phyloP scores from a whole-genome alignment of 1,140 invertebrate species.

The Nymphalis io region DNA sequence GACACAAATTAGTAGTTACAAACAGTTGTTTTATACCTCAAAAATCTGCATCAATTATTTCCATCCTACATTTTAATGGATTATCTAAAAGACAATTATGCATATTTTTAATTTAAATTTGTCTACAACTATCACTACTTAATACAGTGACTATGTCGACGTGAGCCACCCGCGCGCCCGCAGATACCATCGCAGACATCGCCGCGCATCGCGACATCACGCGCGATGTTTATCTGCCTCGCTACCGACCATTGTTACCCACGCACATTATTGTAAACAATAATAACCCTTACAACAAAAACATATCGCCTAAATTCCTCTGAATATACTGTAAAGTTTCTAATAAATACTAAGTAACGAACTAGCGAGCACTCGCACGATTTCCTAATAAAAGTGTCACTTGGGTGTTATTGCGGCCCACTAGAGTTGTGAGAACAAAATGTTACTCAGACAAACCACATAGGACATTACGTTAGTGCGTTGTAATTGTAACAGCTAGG shows the following conservation, averaged over 20 bases:
- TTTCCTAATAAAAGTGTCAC: slow-evolving; percentile 65
- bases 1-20: no score
- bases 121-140: neutral
- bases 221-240: slow-evolving; percentile 59
- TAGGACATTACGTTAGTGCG: neutral
- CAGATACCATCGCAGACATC: slow-evolving; percentile 61
- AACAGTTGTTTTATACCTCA: no score
- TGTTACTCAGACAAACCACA: neutral
- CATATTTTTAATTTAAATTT: neutral
- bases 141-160: slow-evolving; percentile 17
- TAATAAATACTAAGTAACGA: slow-evolving; percentile 22
- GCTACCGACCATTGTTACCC: slow-evolving; percentile 62
- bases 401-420: slow-evolving; percentile 51
- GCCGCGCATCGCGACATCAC: slow-evolving; percentile 60
- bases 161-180: slow-evolving; percentile 58
- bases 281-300: slow-evolving; percentile 28
- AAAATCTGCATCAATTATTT: no score
- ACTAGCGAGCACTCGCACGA: slow-evolving; percentile 48
- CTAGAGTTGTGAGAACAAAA: slow-evolving; percentile 48
- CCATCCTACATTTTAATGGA: no score
- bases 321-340: slow-evolving; percentile 10
- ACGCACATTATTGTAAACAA: slow-evolving; percentile 26
- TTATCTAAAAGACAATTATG: neutral
- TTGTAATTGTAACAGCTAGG: no score
- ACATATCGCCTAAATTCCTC: slow-evolving; percentile 18